Evolutionary conservation across 1,140 invertebrate genomes (phyloP), one percentile per base, ranked within the genome.

Genomic region (Marisa cornuarietis): DNA sequence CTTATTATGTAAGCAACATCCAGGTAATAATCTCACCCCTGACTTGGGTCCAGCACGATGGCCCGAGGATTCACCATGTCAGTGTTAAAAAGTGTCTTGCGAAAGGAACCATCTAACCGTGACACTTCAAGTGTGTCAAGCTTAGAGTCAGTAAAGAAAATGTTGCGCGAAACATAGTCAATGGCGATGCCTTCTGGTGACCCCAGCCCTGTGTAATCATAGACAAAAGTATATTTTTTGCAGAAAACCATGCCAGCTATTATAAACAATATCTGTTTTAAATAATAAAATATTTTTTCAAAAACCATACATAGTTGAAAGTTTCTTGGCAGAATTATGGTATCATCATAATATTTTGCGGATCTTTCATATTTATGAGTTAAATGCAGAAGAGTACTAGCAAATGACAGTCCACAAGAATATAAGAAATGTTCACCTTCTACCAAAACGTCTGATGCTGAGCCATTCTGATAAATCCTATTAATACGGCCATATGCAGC

Each of bases 81-180:
- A 68, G 94, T 94, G 49, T 94, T 93, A 66, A 98, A 92, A 9
- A 99, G 92, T 14, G 95, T 93, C 81, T 95, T 94, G 78, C 90
- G 90, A 83, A 95, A 91, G 5, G 94, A 94, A 63, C 94, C 94
- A 81, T 98, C 95, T 26, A 99, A 90, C 89, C 94, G 95, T 5
- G 96, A 95, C 18, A 98, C 97, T 92, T 97, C 96, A 81, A 99
- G 95, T 1, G 95, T 96, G 79, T 95, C 94, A 86, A 95, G 95
- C 13, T 93, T 94, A 0, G 97, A 98, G 91, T 99, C 98, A 0
- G 97, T 97, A 96, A 97, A 99, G 90, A 97, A 99, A 75, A 99
- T 93, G 84, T 97, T 98, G 82, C 96, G 93, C 0, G 95, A 95
- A 26, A 97, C 91, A 94, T 95, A 98, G 92, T 99, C 98, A 26